Percentiles rank a stretch among this genome's conserved stretches.
Conservation (phyloP, 2,888 invertebrate species). For the Lasioglossum figueresi region DNA sequence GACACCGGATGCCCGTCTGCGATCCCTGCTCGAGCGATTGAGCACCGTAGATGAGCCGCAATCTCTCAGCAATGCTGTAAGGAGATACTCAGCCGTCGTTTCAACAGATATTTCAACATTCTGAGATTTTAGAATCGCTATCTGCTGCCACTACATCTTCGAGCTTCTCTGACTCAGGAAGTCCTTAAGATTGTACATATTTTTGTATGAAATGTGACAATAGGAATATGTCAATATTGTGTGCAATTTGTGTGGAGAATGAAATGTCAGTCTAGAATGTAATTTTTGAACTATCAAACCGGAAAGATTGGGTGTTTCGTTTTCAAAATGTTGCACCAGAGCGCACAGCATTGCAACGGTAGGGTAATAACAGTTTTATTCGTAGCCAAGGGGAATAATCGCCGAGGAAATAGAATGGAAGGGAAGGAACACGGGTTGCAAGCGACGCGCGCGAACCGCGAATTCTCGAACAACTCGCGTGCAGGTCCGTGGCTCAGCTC, state of each 20-base stretch:
- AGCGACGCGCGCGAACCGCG: constrained; percentile 7
- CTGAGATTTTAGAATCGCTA: neutral
- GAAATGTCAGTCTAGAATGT: too few species aligned
- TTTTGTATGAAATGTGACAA: too few species aligned
- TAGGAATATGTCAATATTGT: too few species aligned
- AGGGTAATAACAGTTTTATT: neutral
- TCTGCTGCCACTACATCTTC: neutral
- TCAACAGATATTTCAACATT: neutral
- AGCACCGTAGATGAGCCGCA: constrained; percentile 27
- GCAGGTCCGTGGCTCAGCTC: neutral
- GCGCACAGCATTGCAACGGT: neutral
- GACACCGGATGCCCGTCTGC: constrained; percentile 15
- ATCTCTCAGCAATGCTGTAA: neutral
- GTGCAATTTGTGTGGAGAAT: too few species aligned
- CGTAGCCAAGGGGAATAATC: neutral
- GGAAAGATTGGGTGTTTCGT: neutral
- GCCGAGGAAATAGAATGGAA: neutral
- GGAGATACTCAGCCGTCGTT: neutral
- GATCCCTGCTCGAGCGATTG: constrained; percentile 39
- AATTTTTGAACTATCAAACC: neutral
- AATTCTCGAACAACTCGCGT: constrained; percentile 28
- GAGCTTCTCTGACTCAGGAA: neutral
- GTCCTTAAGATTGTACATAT: too few species aligned
- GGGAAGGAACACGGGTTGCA: constrained; percentile 7
- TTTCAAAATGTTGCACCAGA: neutral